Conservation (phyloP, 2,113 vertebrate species). For the Puffinus mauretanicus region DNA sequence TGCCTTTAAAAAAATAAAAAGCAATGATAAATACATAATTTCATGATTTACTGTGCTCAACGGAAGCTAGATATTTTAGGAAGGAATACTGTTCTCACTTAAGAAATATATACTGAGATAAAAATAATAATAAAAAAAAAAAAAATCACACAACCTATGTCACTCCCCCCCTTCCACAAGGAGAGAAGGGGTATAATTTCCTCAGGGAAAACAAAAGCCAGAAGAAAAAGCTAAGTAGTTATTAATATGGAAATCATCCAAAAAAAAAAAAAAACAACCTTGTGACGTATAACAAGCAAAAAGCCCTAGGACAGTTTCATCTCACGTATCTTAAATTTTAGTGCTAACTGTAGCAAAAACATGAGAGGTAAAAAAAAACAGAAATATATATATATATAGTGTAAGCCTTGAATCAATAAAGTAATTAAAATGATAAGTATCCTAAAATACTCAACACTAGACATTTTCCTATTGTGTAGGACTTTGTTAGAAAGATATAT, state of each 20-base stretch:
- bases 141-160: background rate
- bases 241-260: background rate
- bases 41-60: background rate
- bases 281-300: background rate
- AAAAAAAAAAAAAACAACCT: background rate
- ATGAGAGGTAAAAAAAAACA: accelerated
- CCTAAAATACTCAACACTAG: background rate
- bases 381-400: accelerated
- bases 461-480: accelerated
- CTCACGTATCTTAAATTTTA: background rate
- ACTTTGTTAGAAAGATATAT: accelerated
- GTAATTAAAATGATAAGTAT: background rate
- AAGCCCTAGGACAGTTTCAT: background rate
- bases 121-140: background rate
- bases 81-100: background rate
- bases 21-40: background rate
- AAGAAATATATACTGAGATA: background rate
- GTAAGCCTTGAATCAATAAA: background rate
- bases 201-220: background rate
- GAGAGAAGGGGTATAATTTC: background rate
- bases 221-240: background rate
- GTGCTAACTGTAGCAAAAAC: background rate
- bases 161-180: background rate
- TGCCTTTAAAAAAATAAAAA: background rate
- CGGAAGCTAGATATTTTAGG: background rate